These are phyloP conservation scores for Brachypodius melanocephalos DNA, from an alignment of 2,113 vertebrate species.

Conservation along the genomic window DNA sequence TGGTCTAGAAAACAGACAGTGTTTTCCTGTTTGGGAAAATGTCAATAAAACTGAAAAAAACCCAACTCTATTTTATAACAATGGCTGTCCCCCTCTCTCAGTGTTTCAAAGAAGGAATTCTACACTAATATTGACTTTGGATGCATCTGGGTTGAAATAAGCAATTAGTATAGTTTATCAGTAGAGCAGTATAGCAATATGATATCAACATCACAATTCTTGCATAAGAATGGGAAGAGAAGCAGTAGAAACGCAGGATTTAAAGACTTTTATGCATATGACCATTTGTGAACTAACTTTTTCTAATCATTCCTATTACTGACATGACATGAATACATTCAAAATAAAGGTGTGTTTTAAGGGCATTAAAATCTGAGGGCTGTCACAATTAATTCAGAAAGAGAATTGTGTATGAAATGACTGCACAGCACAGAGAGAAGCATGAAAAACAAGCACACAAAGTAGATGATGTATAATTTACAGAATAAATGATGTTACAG, in stretches of 20 bases:
- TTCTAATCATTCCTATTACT: not conserved
- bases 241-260: not conserved
- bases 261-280: not conserved
- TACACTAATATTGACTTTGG: not conserved
- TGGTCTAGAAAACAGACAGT: not conserved
- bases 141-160: not conserved
- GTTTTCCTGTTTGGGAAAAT: not conserved
- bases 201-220: not conserved
- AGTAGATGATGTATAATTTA: not conserved
- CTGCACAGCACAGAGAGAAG: not conserved
- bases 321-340: not conserved
- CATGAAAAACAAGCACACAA: not conserved
- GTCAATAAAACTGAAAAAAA: not conserved
- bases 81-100: not conserved
- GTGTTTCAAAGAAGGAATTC: not conserved
- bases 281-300: not conserved
- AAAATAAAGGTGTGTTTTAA: not conserved
- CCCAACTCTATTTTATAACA: not conserved
- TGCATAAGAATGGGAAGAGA: not conserved
- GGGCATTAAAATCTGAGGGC: not conserved
- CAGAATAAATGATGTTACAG: rapidly evolving
- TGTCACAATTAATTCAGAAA: not conserved
- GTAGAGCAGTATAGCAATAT: not conserved
- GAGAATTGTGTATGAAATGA: not conserved
- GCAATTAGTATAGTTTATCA: not conserved